Evolutionary conservation across 2,797 vertebrate species (phyloP), one percentile per base, ranked within the genome.

Genomic region (Cyclura pinguis): DNA sequence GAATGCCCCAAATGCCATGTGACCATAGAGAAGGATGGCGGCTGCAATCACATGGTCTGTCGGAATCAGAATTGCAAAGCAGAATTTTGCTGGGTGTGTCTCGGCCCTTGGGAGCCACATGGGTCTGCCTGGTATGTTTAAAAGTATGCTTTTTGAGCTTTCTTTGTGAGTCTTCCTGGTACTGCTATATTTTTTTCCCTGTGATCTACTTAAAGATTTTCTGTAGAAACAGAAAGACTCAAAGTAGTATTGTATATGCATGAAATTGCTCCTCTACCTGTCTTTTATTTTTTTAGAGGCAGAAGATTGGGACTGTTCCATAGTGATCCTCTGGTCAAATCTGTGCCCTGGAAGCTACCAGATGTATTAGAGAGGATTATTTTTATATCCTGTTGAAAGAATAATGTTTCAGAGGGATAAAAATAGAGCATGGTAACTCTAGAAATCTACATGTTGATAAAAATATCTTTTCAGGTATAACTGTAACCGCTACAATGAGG

Each of bases 51-150:
- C 97, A 99, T 99, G 99, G 99, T 99, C 94, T 99, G 99, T 98
- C 98, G 99, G 96, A 99, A 99, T 98, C 99, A 99, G 98, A 99
- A 99, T 97, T 99, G 99, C 98, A 99, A 99, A 98, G 99, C 99
- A 4, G 99, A 99, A 97, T 99, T 99, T 97, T 99, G 99, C 97
- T 99, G 99, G 99, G 99, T 99, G 93, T 99, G 99, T 96, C 98
- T 99, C 96, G 99, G 99, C 90, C 99, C 99, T 90, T 99, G 99
- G 99, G 99, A 99, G 95, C 99, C 99, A 38, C 99, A 99, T 0
- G 99, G 99, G 95, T 99, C 99, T 95, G 99, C 99, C 96, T 99
- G 99, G 99, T 99, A 97, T 97, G 98, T 98, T 92, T 0, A 69
- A 78, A 76, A n/a, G 16, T 13, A 69, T 57, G 27, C 47, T 35